Evolutionary conservation across 1,140 invertebrate genomes (phyloP).

Genomic region (Calephelis virginiensis): DNA sequence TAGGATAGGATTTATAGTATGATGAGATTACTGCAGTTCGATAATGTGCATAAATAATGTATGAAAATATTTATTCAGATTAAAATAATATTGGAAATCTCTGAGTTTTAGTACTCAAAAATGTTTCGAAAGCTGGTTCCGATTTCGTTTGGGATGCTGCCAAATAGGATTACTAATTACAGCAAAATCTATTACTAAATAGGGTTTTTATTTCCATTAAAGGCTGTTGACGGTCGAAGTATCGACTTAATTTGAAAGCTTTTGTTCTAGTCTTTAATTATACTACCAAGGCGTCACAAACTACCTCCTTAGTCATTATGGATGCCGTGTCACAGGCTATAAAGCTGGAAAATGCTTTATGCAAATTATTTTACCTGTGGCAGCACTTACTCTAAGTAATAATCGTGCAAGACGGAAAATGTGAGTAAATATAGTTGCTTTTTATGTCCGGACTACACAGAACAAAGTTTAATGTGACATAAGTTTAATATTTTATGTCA

Average conservation of each 20-base stretch:
- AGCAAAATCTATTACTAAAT: no score
- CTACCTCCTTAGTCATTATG: slow-evolving; percentile 62
- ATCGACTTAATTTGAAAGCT: slow-evolving; percentile 33
- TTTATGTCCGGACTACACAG: slow-evolving; percentile 25
- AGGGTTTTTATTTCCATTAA: background rate
- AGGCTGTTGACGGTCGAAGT: background rate
- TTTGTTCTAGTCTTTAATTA: slow-evolving; percentile 54
- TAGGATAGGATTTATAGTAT: no score
- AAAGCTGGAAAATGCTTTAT: slow-evolving; percentile 64
- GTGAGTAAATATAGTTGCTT: slow-evolving; percentile 35
- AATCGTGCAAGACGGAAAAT: slow-evolving; percentile 41
- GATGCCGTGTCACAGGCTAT: slow-evolving; percentile 61
- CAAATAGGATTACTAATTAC: no score
- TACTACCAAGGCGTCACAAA: slow-evolving; percentile 56
- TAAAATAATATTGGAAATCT: no score
- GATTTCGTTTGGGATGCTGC: no score
- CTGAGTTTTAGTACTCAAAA: no score
- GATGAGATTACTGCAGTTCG: no score
- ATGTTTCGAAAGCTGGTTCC: no score
- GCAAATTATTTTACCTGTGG: slow-evolving; percentile 58
- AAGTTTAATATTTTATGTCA: background rate
- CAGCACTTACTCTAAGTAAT: slow-evolving; percentile 44
- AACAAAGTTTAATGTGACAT: background rate
- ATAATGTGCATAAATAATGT: no score
- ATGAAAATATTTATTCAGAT: no score